Percentiles rank a stretch among this genome's conserved stretches.
Conservation (phyloP, 2,888 invertebrate species). For the Drosophila yooni region DNA sequence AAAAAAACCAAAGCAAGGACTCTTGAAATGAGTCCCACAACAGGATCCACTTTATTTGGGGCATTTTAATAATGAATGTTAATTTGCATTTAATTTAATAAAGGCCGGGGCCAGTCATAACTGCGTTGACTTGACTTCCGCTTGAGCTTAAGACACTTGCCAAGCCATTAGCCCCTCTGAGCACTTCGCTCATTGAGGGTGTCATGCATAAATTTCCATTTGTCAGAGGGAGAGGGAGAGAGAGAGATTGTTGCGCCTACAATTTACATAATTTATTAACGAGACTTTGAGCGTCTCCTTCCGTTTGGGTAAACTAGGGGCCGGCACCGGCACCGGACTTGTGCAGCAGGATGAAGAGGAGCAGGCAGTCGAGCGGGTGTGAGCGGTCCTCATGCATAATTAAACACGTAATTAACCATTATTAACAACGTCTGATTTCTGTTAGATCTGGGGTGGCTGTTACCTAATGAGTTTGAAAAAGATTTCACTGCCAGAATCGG, state of each 20-base stretch:
- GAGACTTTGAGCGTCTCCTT: slow-evolving; percentile 77
- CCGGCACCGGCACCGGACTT: slow-evolving; percentile 24
- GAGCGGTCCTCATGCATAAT: slow-evolving; percentile 72
- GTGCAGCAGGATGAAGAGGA: slow-evolving; percentile 28
- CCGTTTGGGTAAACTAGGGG: slow-evolving; percentile 53
- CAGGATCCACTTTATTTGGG: slow-evolving; percentile 26
- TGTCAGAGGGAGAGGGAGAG: slow-evolving; percentile 11
- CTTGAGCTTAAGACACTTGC: slow-evolving; percentile 64
- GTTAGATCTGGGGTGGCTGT: slow-evolving; percentile 53
- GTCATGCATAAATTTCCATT: slow-evolving; percentile 67
- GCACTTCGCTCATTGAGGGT: slow-evolving; percentile 23
- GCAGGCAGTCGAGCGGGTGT: slow-evolving; percentile 16
- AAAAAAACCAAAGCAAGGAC: not conserved
- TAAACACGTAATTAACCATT: slow-evolving; percentile 81
- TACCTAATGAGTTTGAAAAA: slow-evolving; percentile 73
- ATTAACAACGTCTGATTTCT: slow-evolving; percentile 78
- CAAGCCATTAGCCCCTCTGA: slow-evolving; percentile 43
- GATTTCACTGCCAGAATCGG: slow-evolving; percentile 57
- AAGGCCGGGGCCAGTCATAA: slow-evolving; percentile 53
- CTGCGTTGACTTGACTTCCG: slow-evolving; percentile 65
- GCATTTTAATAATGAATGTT: slow-evolving; percentile 54
- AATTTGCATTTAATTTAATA: slow-evolving; percentile 70
- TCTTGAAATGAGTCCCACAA: slow-evolving; percentile 3
- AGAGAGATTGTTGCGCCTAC: slow-evolving; percentile 70
- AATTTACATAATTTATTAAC: slow-evolving; percentile 78